Evolutionary conservation across 2,797 vertebrate genomes (phyloP).

Genomic region (Sebastes diaconus): DNA sequence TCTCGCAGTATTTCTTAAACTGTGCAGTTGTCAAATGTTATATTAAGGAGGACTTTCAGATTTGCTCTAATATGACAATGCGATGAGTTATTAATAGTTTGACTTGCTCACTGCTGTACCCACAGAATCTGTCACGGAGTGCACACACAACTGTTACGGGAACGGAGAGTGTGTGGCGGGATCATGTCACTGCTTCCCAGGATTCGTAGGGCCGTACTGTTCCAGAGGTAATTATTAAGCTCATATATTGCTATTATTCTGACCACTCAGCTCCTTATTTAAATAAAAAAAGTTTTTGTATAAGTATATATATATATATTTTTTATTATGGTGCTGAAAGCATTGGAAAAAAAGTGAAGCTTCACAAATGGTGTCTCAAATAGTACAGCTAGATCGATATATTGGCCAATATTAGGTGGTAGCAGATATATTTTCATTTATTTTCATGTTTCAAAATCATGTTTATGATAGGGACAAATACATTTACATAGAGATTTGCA

Average conservation of each 20-base stretch:
- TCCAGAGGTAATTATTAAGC: conserved; percentile 89
- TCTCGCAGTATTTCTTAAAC: conserved; percentile 30
- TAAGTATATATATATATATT: too few species aligned
- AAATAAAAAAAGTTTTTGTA: background rate
- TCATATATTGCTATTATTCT: conserved; percentile 1
- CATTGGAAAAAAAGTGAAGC: background rate
- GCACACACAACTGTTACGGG: conserved; percentile 96
- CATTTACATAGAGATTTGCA: too few species aligned
- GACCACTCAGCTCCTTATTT: background rate
- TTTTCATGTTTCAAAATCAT: too few species aligned
- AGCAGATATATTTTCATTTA: background rate
- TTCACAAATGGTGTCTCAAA: background rate
- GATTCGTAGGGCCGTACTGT: conserved; percentile 97
- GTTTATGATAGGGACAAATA: too few species aligned
- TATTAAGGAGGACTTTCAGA: conserved; percentile 23
- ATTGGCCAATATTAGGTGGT: background rate
- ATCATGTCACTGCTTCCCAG: conserved; percentile 97
- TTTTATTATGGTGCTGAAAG: background rate
- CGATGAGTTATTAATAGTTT: conserved; percentile 60
- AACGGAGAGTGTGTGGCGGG: conserved; percentile 98
- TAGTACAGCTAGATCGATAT: background rate
- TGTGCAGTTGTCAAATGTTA: conserved; percentile 40
- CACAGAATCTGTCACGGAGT: conserved; percentile 96
- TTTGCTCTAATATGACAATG: conserved; percentile 36
- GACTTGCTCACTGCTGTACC: conserved; percentile 36